Conservation (phyloP, 1,140 invertebrate genomes). For the Dysdera silvatica region DNA sequence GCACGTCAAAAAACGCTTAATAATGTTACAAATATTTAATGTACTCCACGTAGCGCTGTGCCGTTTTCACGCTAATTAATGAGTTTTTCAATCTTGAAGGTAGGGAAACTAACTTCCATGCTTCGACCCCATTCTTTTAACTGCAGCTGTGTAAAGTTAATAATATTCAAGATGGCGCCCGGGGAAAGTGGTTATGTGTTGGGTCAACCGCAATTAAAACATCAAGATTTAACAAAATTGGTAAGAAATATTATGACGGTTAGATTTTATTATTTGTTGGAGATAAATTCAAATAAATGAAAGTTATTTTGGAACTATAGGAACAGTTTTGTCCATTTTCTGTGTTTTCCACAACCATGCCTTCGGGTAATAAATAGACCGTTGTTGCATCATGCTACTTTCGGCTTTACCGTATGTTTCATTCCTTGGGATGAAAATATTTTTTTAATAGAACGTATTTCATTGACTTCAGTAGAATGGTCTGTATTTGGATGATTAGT, state of each 20-base stretch:
- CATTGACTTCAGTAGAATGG: too few species aligned
- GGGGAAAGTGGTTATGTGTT: neutral
- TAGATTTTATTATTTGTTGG: neutral
- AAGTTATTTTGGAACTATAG: neutral
- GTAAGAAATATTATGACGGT: slow-evolving; percentile 6
- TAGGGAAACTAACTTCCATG: too few species aligned
- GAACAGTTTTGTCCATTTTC: neutral
- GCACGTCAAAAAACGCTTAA: too few species aligned
- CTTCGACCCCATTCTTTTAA: too few species aligned
- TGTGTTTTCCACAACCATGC: neutral
- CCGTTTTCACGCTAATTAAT: too few species aligned
- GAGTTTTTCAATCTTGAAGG: too few species aligned
- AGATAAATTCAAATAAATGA: neutral
- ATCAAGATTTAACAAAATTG: slow-evolving; percentile 27
- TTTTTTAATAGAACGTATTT: too few species aligned
- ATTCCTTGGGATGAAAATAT: too few species aligned
- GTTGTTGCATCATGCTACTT: neutral
- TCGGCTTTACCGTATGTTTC: neutral
- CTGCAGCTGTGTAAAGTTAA: too few species aligned
- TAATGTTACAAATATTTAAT: too few species aligned
- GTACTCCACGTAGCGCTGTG: too few species aligned
- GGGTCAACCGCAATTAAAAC: slow-evolving; percentile 30
- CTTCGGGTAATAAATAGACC: neutral
- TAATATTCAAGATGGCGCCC: neutral
- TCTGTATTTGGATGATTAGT: too few species aligned